phyloP scores from a whole-genome alignment of 2,888 invertebrate genomes.

The Ctena decussata region DNA sequence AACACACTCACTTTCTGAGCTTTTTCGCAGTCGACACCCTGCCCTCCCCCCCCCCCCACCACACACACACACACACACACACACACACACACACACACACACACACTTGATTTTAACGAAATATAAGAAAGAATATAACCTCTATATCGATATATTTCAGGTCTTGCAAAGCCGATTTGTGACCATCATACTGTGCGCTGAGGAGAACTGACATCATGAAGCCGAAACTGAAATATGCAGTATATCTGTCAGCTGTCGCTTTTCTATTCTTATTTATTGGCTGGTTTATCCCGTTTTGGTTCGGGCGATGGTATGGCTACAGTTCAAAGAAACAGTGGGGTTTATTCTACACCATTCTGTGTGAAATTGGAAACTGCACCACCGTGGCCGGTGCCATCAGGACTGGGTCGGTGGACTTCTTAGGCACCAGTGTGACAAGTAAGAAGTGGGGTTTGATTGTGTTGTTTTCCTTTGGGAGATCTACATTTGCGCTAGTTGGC shows the following conservation, averaged over 20 bases:
- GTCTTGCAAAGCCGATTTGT: too few relatives aligned
- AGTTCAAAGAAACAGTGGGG: conserved; percentile 58
- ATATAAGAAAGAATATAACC: too few relatives aligned
- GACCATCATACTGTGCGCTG: too few relatives aligned
- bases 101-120: too few relatives aligned
- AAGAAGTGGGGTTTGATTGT: not conserved
- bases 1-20: too few relatives aligned
- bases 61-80: too few relatives aligned
- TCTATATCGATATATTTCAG: too few relatives aligned
- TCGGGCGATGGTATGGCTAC: conserved; percentile 45
- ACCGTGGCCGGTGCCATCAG: conserved; percentile 7
- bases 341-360: conserved; percentile 47
- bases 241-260: conserved; percentile 23
- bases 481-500: too few relatives aligned
- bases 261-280: conserved; percentile 38
- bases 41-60: too few relatives aligned
- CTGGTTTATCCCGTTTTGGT: conserved; percentile 63
- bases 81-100: too few relatives aligned
- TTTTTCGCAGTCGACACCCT: too few relatives aligned
- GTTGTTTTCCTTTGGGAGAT: too few relatives aligned
- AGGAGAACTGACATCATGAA: conserved; percentile 5
- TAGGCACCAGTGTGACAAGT: not conserved
- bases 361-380: conserved; percentile 38
- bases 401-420: not conserved
- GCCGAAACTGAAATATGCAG: conserved; percentile 26